Evolutionary conservation across 92 coral and sea anemone genomes (phyloP), one percentile per base, ranked within the genome.

Genomic region (Palythoa heliodiscus): DNA sequence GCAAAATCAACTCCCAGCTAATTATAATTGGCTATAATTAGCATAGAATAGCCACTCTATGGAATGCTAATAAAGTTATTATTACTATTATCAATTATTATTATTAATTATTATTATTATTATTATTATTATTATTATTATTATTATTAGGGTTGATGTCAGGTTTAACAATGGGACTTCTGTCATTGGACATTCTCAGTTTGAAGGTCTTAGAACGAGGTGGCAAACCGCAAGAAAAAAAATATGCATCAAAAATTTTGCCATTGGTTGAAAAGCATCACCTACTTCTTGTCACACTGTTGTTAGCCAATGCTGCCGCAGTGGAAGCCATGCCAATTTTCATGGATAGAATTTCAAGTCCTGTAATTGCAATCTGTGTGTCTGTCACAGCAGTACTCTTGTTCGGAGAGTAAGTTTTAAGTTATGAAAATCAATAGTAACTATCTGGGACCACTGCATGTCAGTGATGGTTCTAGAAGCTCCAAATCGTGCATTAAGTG

Each of bases 291-390:
- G 99, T 96, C 2, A 96, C 99, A 1, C 89, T 96, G 11, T 85
- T 96, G 71, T 75, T 96, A 72, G 96, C 99, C 68, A 96, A 96
- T 90, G 99, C 99, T 13, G 99, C 89, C 0, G 95, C 99, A 37
- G 99, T 96, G 12, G 99, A 96, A 53, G 89, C 97, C 58, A 96
- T 96, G 99, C 99, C 99, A 3, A 91, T 96, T 47, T 96, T 93
- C 76, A 89, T 96, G 95, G 99, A 96, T 73, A 83, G 98, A 69
- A 92, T 96, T 48, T 96, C 99, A 11, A 89, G 81, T 58, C 99
- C 99, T 61, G 91, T 94, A 15, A 89, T 93, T 82, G 99, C 99
- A 24, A 91, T 96, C 52, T 88, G 94, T 83, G 98, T 96, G 70
- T 96, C 99, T 37, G 99, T 96, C 20, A 95, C 98, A 79, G 99